phyloP scores from a whole-genome alignment of 2,113 vertebrate genomes.

The Tupaia chinensis region DNA sequence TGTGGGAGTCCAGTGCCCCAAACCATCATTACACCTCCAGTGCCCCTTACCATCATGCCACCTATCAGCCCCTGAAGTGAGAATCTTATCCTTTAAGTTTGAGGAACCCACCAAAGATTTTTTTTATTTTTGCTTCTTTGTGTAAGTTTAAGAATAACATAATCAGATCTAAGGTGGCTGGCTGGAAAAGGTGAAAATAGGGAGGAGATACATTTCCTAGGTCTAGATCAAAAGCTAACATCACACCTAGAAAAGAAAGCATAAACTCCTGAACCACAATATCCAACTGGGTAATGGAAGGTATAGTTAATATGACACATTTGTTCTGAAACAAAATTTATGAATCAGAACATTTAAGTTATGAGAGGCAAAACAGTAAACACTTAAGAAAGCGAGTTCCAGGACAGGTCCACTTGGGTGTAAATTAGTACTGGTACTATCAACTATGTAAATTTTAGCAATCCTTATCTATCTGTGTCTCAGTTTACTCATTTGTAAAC shows the following conservation, averaged over 20 bases:
- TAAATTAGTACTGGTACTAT: background rate
- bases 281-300: background rate
- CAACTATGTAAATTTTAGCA: background rate
- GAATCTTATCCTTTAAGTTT: background rate
- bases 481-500: constrained; percentile 10
- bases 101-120: background rate
- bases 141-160: constrained; percentile 6
- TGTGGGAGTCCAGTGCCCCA: no score
- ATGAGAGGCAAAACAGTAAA: background rate
- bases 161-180: background rate
- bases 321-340: background rate
- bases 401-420: background rate
- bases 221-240: constrained; percentile 4
- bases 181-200: background rate
- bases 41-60: no score
- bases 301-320: background rate
- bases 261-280: background rate
- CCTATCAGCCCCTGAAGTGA: background rate
- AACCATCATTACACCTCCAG: no score
- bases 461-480: constrained; percentile 1
- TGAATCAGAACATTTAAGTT: background rate
- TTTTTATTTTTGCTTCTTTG: background rate
- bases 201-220: background rate
- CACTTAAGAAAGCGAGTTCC: background rate
- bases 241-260: background rate